A percentile compares a stretch with the other conserved stretches of the same genome.
Conservation (phyloP, 2,888 invertebrate species). For the Gymnocheta viridis region DNA sequence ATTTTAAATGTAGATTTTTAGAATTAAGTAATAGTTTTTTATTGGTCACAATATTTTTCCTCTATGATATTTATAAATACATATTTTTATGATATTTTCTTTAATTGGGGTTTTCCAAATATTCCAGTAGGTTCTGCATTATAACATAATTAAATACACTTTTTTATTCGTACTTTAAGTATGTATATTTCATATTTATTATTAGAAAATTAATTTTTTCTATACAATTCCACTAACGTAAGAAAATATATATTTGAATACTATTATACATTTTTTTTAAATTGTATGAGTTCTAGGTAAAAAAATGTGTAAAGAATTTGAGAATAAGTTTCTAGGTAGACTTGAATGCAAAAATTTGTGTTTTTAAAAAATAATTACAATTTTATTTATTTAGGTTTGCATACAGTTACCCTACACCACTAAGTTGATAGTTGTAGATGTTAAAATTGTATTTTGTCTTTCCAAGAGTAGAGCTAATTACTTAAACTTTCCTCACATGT, state of each 20-base stretch:
- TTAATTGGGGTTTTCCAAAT: background rate
- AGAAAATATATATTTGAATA: slow-evolving; percentile 42
- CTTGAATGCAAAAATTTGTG: slow-evolving; percentile 16
- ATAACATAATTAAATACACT: background rate
- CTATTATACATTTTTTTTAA: slow-evolving; percentile 24
- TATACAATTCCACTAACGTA: slow-evolving; percentile 50
- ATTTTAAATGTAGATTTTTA: slow-evolving; percentile 51
- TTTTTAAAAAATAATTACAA: background rate
- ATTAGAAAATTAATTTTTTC: slow-evolving; percentile 17
- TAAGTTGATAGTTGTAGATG: background rate
- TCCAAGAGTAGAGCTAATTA: too few relatives aligned
- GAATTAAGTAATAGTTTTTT: slow-evolving; percentile 58
- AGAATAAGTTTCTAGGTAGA: slow-evolving; percentile 1
- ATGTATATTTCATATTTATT: background rate
- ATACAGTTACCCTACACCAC: background rate
- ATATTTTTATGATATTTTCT: background rate
- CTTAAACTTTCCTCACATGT: too few relatives aligned
- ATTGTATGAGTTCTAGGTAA: slow-evolving; percentile 21
- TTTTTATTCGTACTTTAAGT: slow-evolving; percentile 7
- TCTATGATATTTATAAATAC: slow-evolving; percentile 15
- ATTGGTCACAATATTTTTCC: slow-evolving; percentile 65
- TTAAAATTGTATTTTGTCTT: background rate
- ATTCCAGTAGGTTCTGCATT: slow-evolving; percentile 7
- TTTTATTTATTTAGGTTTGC: background rate
- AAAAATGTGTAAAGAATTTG: slow-evolving; percentile 33